Conservation (phyloP, 2,888 invertebrate genomes). For the Chirona hameri region DNA sequence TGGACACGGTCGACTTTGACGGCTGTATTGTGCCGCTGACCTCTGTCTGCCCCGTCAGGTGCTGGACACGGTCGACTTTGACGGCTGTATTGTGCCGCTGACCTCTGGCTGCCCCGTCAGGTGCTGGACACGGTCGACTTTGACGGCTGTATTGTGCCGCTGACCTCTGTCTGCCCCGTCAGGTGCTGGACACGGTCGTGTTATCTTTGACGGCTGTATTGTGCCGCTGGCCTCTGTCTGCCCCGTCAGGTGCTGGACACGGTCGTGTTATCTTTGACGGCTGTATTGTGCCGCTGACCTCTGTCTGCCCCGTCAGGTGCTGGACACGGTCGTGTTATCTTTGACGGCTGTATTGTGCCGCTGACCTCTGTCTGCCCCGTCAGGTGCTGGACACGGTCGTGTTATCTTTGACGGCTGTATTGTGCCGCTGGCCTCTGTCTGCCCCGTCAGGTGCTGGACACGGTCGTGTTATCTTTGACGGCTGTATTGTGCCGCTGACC, state of each 20-base stretch:
- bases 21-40: conserved; percentile 50
- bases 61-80: conserved; percentile 65
- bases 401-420: conserved; percentile 68
- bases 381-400: conserved; percentile 65
- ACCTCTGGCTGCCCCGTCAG: conserved; percentile 43
- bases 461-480: conserved; percentile 69
- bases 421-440: background rate
- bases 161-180: conserved; percentile 32
- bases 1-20: conserved; percentile 67
- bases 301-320: conserved; percentile 49
- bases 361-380: background rate
- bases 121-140: conserved; percentile 67
- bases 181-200: conserved; percentile 66
- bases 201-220: conserved; percentile 66
- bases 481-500: conserved; percentile 44
- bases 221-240: background rate
- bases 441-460: conserved; percentile 58
- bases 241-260: conserved; percentile 60
- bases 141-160: conserved; percentile 56
- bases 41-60: conserved; percentile 49
- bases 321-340: conserved; percentile 65
- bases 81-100: conserved; percentile 54
- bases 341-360: conserved; percentile 60
- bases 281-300: background rate
- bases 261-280: conserved; percentile 70